phyloP scores from a whole-genome alignment of 2,113 vertebrate species.

The Hypanus sabinus region DNA sequence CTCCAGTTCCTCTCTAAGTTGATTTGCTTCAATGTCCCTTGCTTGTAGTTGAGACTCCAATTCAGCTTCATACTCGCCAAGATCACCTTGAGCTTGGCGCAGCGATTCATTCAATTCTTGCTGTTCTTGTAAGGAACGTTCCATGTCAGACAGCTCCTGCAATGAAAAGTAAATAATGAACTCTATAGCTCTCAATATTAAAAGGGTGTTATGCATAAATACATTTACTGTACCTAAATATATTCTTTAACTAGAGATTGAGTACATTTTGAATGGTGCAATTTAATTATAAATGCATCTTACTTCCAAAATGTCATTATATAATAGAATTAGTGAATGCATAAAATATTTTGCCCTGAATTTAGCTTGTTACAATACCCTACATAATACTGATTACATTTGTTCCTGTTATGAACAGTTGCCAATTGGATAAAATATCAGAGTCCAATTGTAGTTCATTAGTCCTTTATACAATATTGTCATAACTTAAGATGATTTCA shows the following conservation, averaged over 20 bases:
- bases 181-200: neutral
- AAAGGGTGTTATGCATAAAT: neutral
- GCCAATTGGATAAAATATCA: neutral
- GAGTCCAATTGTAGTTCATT: neutral
- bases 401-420: neutral
- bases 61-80: slow-evolving; percentile 55
- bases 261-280: neutral
- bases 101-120: slow-evolving; percentile 57
- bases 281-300: neutral
- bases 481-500: neutral
- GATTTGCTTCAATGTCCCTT: slow-evolving; percentile 54
- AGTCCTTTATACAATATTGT: neutral
- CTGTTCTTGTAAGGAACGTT: slow-evolving; percentile 56
- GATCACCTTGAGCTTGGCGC: slow-evolving; percentile 55
- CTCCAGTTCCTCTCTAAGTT: slow-evolving; percentile 64
- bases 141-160: slow-evolving; percentile 61
- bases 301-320: neutral
- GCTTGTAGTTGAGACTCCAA: slow-evolving; percentile 61
- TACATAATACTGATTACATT: neutral
- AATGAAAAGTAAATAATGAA: slow-evolving; percentile 40
- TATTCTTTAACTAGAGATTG: slow-evolving; percentile 1
- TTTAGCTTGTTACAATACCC: neutral
- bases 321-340: neutral
- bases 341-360: neutral
- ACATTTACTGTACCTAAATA: neutral